phyloP scores from a whole-genome alignment of 2,113 vertebrate genomes.

The Tenebrosternarchus preto region DNA sequence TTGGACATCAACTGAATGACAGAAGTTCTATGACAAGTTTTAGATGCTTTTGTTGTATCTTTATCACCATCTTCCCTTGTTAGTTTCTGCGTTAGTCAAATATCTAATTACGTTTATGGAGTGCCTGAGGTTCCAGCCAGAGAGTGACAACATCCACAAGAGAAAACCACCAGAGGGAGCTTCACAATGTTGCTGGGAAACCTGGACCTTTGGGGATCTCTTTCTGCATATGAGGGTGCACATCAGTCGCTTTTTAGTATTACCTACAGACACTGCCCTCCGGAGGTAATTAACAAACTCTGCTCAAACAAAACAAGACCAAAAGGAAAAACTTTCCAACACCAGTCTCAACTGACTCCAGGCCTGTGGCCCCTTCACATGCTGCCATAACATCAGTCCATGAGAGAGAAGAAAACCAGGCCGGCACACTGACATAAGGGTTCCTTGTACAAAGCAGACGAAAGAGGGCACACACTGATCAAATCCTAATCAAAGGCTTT shows the following conservation, averaged over 20 bases:
- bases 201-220: constrained; percentile 19
- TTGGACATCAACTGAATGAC: neutral
- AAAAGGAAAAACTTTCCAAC: neutral
- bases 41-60: neutral
- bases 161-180: constrained; percentile 19
- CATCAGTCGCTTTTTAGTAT: neutral
- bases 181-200: constrained; percentile 13
- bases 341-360: neutral
- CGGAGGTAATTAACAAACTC: constrained; percentile 30
- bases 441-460: neutral
- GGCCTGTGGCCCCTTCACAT: neutral
- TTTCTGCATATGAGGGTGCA: constrained; percentile 4
- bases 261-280: constrained; percentile 8
- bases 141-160: constrained; percentile 19
- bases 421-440: neutral
- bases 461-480: neutral
- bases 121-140: neutral
- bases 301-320: constrained; percentile 7
- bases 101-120: neutral
- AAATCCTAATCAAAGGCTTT: neutral
- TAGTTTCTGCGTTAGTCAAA: neutral
- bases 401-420: neutral
- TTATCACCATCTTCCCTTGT: neutral
- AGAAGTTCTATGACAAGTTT: neutral
- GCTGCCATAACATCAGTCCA: neutral